Percentiles rank a stretch among this genome's conserved stretches.
phyloP scores from a whole-genome alignment of 1,140 invertebrate genomes.

The Drosophila subobscura region DNA sequence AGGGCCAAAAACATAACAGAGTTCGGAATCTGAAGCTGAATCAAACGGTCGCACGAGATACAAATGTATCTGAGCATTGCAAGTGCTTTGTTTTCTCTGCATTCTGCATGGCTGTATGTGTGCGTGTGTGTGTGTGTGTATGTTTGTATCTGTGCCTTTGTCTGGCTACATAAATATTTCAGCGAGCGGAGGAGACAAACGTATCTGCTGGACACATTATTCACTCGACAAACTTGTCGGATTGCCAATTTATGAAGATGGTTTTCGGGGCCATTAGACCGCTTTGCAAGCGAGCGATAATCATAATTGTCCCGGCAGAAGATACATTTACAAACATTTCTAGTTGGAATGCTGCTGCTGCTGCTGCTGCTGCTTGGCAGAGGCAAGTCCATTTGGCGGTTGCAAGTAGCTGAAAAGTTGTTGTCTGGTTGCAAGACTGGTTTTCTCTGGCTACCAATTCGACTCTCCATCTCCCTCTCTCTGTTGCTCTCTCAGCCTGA shows the following conservation, averaged over 20 bases:
- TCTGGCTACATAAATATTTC: conserved; percentile 62
- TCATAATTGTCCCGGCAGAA: conserved; percentile 39
- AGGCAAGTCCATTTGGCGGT: conserved; percentile 50
- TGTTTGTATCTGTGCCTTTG: conserved; percentile 43
- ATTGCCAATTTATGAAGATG: conserved; percentile 56
- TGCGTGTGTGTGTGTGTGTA: conserved; percentile 10
- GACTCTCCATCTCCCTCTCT: conserved; percentile 11
- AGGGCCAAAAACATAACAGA: conserved; percentile 40
- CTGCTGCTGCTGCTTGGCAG: conserved; percentile 20
- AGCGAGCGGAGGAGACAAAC: conserved; percentile 29
- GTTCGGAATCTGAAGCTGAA: conserved; percentile 28
- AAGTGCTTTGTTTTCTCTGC: conserved; percentile 45
- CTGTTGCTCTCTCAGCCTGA: conserved; percentile 19
- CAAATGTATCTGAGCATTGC: conserved; percentile 54
- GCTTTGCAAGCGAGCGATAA: conserved; percentile 35
- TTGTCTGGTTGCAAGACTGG: conserved; percentile 65
- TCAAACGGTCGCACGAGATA: conserved; percentile 52
- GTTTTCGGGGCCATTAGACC: conserved; percentile 35
- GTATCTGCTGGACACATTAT: conserved; percentile 62
- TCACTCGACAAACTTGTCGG: conserved; percentile 46
- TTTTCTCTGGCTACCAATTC: conserved; percentile 53
- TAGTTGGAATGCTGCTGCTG: conserved; percentile 55
- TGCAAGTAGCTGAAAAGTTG: conserved; percentile 73
- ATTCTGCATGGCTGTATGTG: conserved; percentile 25
- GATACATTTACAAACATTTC: conserved; percentile 51